A percentile compares a stretch with the other conserved stretches of the same genome.
Conservation (phyloP, 2,888 invertebrate genomes). For the Ochlodes sylvanus region DNA sequence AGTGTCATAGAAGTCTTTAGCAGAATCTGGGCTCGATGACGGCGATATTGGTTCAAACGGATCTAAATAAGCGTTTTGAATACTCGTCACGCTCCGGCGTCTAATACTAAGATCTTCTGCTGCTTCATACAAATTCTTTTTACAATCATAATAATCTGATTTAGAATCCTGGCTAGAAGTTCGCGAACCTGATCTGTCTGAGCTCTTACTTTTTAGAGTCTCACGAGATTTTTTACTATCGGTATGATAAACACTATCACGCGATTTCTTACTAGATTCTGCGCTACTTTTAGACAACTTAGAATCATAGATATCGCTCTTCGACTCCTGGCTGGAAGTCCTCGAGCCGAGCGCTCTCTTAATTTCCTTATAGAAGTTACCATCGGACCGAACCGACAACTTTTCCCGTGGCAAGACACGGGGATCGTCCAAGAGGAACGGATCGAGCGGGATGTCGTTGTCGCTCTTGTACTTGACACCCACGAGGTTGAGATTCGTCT, state of each 20-base stretch:
- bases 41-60: constrained; percentile 82
- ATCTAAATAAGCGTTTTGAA: constrained; percentile 73
- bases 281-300: constrained; percentile 87
- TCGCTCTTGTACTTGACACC: constrained; percentile 88
- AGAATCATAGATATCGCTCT: constrained; percentile 88
- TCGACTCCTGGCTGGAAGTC: constrained; percentile 89
- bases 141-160: constrained; percentile 89
- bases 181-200: constrained; percentile 85
- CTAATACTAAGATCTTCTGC: constrained; percentile 64
- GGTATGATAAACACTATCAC: constrained; percentile 87
- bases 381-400: constrained; percentile 89
- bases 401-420: constrained; percentile 89
- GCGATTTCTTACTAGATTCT: constrained; percentile 87
- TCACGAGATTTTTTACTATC: constrained; percentile 88
- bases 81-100: constrained; percentile 67
- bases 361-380: constrained; percentile 89
- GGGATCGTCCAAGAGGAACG: constrained; percentile 92
- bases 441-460: constrained; percentile 89
- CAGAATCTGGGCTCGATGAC: constrained; percentile 88
- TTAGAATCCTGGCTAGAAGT: constrained; percentile 90
- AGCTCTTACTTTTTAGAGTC: constrained; percentile 86
- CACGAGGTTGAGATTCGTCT: constrained; percentile 83
- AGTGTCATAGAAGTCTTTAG: constrained; percentile 86
- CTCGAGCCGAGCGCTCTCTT: constrained; percentile 87
- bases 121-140: constrained; percentile 78